These are phyloP conservation scores for Zele albiditarsus DNA, from an alignment of 2,888 invertebrate species.

Conservation along the genomic window DNA sequence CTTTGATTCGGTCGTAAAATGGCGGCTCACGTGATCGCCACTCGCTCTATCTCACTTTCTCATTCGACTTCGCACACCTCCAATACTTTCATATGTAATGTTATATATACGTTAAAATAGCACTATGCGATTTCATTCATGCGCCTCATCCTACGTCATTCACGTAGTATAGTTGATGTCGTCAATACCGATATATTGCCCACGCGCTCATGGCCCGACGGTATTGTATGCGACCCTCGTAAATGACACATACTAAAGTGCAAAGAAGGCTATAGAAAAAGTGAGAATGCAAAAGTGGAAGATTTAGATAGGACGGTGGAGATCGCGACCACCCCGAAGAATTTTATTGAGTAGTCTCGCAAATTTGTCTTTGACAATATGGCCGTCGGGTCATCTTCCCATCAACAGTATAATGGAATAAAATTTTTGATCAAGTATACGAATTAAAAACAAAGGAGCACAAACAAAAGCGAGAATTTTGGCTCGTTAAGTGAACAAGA, in stretches of 20 bases:
- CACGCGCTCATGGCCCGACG: slow-evolving; percentile 38
- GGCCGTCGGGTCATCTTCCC: neutral
- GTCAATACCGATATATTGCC: slow-evolving; percentile 26
- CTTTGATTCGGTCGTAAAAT: slow-evolving; percentile 55
- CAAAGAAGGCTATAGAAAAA: neutral
- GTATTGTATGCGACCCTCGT: slow-evolving; percentile 57
- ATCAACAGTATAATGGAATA: neutral
- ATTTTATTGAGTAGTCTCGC: neutral
- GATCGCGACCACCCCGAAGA: neutral
- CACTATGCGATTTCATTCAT: slow-evolving; percentile 54
- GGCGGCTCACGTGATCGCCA: slow-evolving; percentile 48
- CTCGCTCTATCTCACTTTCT: slow-evolving; percentile 26
- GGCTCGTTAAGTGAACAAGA: too few relatives aligned
- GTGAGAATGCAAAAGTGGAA: neutral
- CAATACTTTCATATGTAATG: neutral
- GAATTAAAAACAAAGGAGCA: neutral
- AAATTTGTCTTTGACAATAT: neutral
- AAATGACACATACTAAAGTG: slow-evolving; percentile 44
- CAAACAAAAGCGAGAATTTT: neutral
- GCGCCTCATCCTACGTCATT: slow-evolving; percentile 31
- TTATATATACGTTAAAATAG: slow-evolving; percentile 23
- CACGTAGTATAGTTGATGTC: slow-evolving; percentile 13
- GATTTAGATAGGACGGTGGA: neutral
- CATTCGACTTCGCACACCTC: slow-evolving; percentile 25
- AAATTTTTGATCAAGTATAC: neutral